A percentile compares a stretch with the other conserved stretches of the same genome.
phyloP scores from a whole-genome alignment of 2,888 invertebrate genomes.

The Heteropelma amictum region DNA sequence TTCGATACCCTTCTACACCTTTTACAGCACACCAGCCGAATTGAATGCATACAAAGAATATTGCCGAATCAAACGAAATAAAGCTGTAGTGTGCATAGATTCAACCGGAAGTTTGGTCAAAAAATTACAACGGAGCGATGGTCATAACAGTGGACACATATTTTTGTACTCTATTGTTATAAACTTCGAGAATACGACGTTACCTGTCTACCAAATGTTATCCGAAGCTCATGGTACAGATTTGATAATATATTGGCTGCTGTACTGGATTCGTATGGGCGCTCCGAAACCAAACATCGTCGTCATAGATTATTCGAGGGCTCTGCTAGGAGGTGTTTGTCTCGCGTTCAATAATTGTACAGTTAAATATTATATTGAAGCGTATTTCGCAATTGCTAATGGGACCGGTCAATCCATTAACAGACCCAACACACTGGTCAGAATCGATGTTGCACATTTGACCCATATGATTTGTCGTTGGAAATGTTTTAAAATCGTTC shows the following conservation, averaged over 20 bases:
- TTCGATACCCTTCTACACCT: constrained; percentile 29
- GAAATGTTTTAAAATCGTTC: constrained; percentile 16
- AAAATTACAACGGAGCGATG: constrained; percentile 19
- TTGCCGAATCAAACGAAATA: constrained; percentile 4
- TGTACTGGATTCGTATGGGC: constrained; percentile 16
- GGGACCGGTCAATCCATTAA: background rate
- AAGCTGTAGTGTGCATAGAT: constrained; percentile 24
- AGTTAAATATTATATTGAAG: background rate
- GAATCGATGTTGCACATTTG: constrained; percentile 46
- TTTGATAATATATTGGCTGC: constrained; percentile 44
- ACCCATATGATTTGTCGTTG: constrained; percentile 37
- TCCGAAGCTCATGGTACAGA: constrained; percentile 43
- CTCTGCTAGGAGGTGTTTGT: background rate
- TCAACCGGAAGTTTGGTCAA: constrained; percentile 35
- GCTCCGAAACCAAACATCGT: background rate
- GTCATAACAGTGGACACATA: background rate
- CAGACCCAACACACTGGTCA: constrained; percentile 3
- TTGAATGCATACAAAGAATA: constrained; percentile 39
- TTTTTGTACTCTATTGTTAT: background rate
- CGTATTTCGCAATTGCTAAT: background rate
- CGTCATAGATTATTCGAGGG: constrained; percentile 8
- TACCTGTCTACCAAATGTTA: background rate
- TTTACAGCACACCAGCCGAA: constrained; percentile 37
- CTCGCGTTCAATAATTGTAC: background rate
- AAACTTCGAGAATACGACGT: background rate